Base-by-base conservation (phyloP, 2,113 vertebrate genomes). In the Chlamydotis undulata region DNA sequence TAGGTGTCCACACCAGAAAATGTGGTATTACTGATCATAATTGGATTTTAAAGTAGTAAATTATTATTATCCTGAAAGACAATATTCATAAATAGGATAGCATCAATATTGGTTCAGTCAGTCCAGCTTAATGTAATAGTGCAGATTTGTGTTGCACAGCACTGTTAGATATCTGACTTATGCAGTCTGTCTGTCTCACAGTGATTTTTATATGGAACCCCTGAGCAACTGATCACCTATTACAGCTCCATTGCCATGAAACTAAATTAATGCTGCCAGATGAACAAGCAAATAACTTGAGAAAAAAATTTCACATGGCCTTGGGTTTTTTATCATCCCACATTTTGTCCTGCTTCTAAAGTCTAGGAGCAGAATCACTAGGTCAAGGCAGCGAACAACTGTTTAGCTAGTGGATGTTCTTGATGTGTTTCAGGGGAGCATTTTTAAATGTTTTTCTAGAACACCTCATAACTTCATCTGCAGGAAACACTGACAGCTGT, bases 151-250 rank as follows among this genome's bases (percentile, higher is more conserved):
- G 11, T 68, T 64, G 39, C 39, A 4, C 49, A 55, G 18, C 26
- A 8, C 28, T 78, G 61, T 29, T 50, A 45, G 49, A 69, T 43
- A 19, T 26, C 16, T 79, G 43, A 61, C 15, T 49, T 64, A 16
- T 2, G 22, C 9, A 7, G 7, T 69, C 16, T 50, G 6, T 77
- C 14, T 82, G 39, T 74, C 45, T 61, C 0, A 0, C 6, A 9
- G 19, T 43, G 29, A 47, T 29, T 76, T 92, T 80, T 75, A 49
- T 25, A 23, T 7, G 33, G 31, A 86, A 56, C 12, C 14, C 15
- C 39, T 35, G 23, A 74, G 47, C 28, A 89, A n/a, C 74, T 67
- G 41, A 52, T 90, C 52, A 43, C 41, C 39, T 67, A 3, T 53
- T 81, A 69, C 17, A 60, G 29, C 26, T 94, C 23, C 26, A 10